Percentiles rank a stretch among this genome's conserved stretches.
These are phyloP conservation scores for Euura lappo DNA, from an alignment of 1,140 invertebrate species.

Conservation along the genomic window DNA sequence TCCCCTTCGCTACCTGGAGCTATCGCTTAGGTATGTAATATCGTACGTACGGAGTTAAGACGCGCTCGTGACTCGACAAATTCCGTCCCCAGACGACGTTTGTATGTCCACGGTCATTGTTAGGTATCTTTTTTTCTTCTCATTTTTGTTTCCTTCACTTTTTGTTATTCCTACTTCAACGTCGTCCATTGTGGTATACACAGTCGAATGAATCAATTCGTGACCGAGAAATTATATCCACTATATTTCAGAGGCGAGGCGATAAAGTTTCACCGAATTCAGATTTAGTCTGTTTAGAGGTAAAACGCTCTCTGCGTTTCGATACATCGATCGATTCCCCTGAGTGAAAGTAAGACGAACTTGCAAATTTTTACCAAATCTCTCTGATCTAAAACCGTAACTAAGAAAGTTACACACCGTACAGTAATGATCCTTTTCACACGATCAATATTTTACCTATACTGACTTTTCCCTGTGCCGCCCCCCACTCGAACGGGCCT, in stretches of 20 bases:
- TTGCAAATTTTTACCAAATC: not conserved
- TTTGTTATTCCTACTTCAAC: not conserved
- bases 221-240: not conserved
- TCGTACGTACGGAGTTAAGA: constrained; percentile 1
- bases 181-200: not conserved
- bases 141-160: not conserved
- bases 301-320: too few relatives aligned
- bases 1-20: not conserved
- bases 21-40: not conserved
- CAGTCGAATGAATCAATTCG: not conserved
- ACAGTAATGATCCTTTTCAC: not conserved
- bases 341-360: not conserved
- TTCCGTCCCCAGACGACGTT: not conserved
- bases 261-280: too few relatives aligned
- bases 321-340: not conserved
- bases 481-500: too few relatives aligned
- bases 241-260: too few relatives aligned
- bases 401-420: not conserved
- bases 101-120: not conserved
- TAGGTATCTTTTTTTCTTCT: not conserved
- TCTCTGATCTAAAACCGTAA: not conserved
- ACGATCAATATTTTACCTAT: too few relatives aligned
- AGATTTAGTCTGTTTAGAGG: too few relatives aligned
- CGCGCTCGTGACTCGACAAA: constrained; percentile 6
- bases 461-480: too few relatives aligned